phyloP scores from a whole-genome alignment of 2,797 vertebrate genomes.

The Smutsia temminckii region DNA sequence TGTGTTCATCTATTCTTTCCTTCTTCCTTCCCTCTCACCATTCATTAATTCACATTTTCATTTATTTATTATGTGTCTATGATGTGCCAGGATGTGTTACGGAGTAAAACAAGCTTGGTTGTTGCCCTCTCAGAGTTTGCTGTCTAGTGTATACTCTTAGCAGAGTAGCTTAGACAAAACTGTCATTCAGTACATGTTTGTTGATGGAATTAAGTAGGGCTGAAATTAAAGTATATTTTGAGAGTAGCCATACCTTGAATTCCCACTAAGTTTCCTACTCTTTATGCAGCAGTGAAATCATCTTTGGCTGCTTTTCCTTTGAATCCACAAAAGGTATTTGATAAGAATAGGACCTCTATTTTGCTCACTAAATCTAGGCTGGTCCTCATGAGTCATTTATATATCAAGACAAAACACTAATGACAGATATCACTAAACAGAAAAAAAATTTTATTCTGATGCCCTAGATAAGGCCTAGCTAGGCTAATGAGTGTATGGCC shows the following conservation, averaged over 20 bases:
- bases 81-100: not conserved
- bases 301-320: constrained; percentile 9
- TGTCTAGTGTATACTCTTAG: not conserved
- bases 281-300: constrained; percentile 40
- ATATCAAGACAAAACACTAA: not conserved
- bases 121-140: constrained; percentile 1
- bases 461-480: not conserved
- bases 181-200: constrained; percentile 38
- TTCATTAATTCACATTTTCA: constrained; percentile 1
- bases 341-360: not conserved
- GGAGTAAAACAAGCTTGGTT: not conserved
- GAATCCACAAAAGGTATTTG: not conserved
- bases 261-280: constrained; percentile 36
- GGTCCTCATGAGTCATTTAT: not conserved
- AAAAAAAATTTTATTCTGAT: constrained; percentile 4
- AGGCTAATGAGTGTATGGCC: not conserved
- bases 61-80: not conserved
- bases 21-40: not conserved
- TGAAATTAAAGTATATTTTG: constrained; percentile 55
- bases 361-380: constrained; percentile 9
- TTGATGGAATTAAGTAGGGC: constrained; percentile 44
- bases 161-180: not conserved
- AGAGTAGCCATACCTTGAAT: constrained; percentile 51
- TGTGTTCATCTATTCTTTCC: not conserved
- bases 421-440: not conserved